Base-by-base conservation (phyloP, 1,140 invertebrate genomes). In the Sycophaga agraensis region DNA sequence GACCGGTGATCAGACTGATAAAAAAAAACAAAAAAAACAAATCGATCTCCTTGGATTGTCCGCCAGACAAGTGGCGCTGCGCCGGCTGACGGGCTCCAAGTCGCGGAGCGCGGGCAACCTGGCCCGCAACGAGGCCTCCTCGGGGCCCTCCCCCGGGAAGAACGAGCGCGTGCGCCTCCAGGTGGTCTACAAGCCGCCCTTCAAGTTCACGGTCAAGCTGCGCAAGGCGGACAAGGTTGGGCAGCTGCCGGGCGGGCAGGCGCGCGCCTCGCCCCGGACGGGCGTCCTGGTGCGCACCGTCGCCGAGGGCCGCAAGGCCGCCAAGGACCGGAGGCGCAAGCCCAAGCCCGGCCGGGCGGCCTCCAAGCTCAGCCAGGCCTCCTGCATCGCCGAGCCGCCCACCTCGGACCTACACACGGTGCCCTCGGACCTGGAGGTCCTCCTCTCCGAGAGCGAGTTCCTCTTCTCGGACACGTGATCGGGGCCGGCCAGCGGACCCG, bases 151-250 rank as follows among this genome's bases (percentile, higher is more conserved):
- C 1, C 4, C 21, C n/a, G 35, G 4, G 0, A 28, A 69, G 1
- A 67, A 79, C 16, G 85, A 90, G 68, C 86, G 88, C 57, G 86
- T 89, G 0, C 85, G 90, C 49, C 75, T 93, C 9, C 91, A 93
- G 73, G 90, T 93, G 2, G 88, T 92, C 5, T 93, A 92, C 73
- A 92, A 91, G 69, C 90, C 91, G 26, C 91, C 91, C 1, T 93
- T 93, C 73, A 89, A 90, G 66, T 92, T 92, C 73, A 91, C 88
- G 73, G 83, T 92, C 19, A 90, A 90, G 70, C 82, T 93, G 43
- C 87, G 87, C 34, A 90, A 90, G 70, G 79, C 84, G 6, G 85
- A 87, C 8, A 87, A 87, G 26, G 71, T 75, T 4, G 71, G 71
- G 0, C 78, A 77, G 40, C 57, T 69, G 19, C 57, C 73, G 8